A percentile compares a stretch with the other conserved stretches of the same genome.
phyloP scores from a whole-genome alignment of 2,113 vertebrate species.

The Pseudorectes ferrugineus region DNA sequence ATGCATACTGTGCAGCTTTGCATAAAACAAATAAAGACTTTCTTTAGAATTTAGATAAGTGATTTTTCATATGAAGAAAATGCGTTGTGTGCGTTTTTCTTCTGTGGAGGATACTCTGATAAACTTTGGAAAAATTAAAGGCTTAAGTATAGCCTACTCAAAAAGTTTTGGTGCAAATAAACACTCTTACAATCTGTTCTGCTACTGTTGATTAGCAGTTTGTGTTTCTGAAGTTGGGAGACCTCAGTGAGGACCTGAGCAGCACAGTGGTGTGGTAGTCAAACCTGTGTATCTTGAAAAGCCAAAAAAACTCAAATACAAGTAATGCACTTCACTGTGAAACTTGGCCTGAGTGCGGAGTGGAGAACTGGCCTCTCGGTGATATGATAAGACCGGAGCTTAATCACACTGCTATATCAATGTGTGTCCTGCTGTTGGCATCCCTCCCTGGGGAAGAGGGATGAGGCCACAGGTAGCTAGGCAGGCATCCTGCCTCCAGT shows the following conservation, averaged over 20 bases:
- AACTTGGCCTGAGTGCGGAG: background rate
- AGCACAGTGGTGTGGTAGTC: rapidly evolving
- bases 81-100: background rate
- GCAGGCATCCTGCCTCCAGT: background rate
- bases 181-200: background rate
- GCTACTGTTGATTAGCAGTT: background rate
- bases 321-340: background rate
- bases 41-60: background rate
- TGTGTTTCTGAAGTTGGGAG: background rate
- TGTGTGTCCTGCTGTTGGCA: background rate
- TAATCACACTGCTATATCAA: rapidly evolving
- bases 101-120: background rate
- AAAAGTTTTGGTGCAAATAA: background rate
- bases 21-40: background rate
- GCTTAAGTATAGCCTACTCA: background rate
- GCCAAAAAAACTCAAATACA: background rate
- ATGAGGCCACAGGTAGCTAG: background rate
- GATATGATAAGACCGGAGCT: background rate
- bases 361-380: background rate
- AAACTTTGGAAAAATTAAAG: background rate
- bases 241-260: background rate
- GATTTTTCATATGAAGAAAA: background rate
- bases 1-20: background rate
- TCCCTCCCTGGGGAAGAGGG: background rate
- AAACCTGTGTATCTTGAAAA: background rate